Evolutionary conservation across 2,888 invertebrate species (phyloP).

Genomic region (Dynastes grantii): DNA sequence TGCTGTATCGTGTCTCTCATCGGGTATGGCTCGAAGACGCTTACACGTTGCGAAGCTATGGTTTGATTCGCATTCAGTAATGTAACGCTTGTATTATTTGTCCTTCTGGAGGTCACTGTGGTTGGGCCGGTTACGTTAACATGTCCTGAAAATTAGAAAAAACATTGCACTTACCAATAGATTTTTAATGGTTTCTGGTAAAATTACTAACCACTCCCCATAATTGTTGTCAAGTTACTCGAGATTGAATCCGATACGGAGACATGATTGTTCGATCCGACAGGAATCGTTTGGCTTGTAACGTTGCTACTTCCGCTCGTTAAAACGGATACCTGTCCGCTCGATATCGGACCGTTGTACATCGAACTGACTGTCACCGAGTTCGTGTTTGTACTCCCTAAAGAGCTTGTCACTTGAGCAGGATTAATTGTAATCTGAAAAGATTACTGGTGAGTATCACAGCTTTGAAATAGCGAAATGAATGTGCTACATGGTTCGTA

Average conservation of each 20-base stretch:
- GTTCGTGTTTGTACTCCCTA: slow-evolving; percentile 57
- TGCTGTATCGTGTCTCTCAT: slow-evolving; percentile 94
- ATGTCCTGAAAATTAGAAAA: slow-evolving; percentile 60
- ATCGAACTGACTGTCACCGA: slow-evolving; percentile 68
- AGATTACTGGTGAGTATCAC: neutral
- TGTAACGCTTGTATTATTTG: slow-evolving; percentile 86
- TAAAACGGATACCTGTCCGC: slow-evolving; percentile 68
- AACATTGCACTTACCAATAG: too few species aligned
- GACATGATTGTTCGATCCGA: slow-evolving; percentile 61
- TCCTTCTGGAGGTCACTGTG: slow-evolving; percentile 75
- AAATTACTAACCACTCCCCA: slow-evolving; percentile 60
- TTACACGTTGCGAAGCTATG: slow-evolving; percentile 76
- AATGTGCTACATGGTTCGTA: slow-evolving; percentile 62
- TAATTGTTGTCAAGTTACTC: slow-evolving; percentile 51
- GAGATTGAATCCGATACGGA: slow-evolving; percentile 64
- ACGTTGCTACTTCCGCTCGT: slow-evolving; percentile 63
- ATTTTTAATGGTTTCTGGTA: neutral
- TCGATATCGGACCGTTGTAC: slow-evolving; percentile 65
- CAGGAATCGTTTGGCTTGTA: slow-evolving; percentile 67
- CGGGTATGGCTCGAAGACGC: slow-evolving; percentile 92
- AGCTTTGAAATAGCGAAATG: neutral
- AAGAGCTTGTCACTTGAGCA: slow-evolving; percentile 53
- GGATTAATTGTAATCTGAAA: slow-evolving; percentile 55
- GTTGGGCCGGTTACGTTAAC: slow-evolving; percentile 77
- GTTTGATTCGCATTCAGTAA: slow-evolving; percentile 76